phyloP scores from a whole-genome alignment of 2,113 vertebrate genomes.

The Brienomyrus longianalis region DNA sequence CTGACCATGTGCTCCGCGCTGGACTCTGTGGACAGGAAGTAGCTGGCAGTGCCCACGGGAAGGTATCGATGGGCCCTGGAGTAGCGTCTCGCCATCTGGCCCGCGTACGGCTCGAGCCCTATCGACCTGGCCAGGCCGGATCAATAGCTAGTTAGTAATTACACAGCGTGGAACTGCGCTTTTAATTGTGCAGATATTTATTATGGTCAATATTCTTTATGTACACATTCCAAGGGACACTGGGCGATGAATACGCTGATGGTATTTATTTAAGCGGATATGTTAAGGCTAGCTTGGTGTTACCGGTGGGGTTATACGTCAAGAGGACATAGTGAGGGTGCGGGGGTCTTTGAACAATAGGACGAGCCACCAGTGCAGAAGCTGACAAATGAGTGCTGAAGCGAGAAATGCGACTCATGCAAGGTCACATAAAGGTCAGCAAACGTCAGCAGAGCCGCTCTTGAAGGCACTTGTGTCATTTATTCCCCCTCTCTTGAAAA shows the following conservation, averaged over 20 bases:
- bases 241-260: neutral
- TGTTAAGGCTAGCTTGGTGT: neutral
- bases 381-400: neutral
- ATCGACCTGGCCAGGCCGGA: conserved; percentile 14
- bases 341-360: neutral
- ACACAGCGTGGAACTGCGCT: conserved; percentile 16
- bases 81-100: neutral
- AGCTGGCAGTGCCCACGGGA: neutral
- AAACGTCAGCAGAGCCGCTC: conserved; percentile 49
- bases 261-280: neutral
- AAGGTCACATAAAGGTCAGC: conserved; percentile 40
- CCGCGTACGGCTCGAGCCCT: neutral
- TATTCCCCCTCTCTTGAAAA: conserved; percentile 24
- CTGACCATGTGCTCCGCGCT: neutral
- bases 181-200: conserved; percentile 21
- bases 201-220: conserved; percentile 9
- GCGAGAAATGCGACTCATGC: neutral
- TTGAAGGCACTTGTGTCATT: conserved; percentile 37
- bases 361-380: neutral
- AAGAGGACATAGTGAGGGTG: neutral
- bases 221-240: neutral
- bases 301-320: neutral
- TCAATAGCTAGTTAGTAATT: conserved; percentile 28
- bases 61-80: neutral
- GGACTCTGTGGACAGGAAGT: neutral